A percentile compares a stretch with the other conserved stretches of the same genome.
Conservation (phyloP, 2,888 invertebrate genomes). For the Gymnosoma rotundatum region DNA sequence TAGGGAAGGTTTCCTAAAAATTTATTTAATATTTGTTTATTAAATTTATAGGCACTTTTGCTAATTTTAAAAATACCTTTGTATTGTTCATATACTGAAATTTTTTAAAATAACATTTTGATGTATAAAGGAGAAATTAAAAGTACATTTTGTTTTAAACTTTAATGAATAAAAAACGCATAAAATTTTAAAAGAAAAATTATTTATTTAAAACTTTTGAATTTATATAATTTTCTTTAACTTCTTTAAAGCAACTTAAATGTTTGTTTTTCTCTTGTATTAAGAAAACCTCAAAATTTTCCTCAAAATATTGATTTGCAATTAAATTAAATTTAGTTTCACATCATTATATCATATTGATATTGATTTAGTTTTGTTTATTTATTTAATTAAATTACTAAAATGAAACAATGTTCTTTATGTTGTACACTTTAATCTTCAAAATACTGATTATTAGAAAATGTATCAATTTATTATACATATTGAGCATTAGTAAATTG, state of each 20-base stretch:
- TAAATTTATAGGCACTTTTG: too few species aligned
- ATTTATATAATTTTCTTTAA: not conserved
- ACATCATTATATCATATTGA: conserved; percentile 1
- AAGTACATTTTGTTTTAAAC: too few species aligned
- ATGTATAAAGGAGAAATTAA: too few species aligned
- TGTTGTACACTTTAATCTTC: conserved; percentile 58
- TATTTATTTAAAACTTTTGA: not conserved
- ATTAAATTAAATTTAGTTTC: conserved; percentile 11
- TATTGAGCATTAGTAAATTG: conserved; percentile 31
- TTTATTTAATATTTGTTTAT: too few species aligned
- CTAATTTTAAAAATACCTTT: too few species aligned
- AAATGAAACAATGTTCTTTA: conserved; percentile 8
- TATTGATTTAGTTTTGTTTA: conserved; percentile 37
- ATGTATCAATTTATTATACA: conserved; percentile 38
- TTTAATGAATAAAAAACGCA: too few species aligned
- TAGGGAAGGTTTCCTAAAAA: too few species aligned
- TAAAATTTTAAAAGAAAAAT: not conserved
- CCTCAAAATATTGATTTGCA: conserved; percentile 9
- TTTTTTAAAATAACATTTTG: too few species aligned
- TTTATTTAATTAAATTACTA: conserved; percentile 57
- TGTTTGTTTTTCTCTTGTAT: not conserved
- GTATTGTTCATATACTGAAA: too few species aligned
- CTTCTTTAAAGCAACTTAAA: too few species aligned
- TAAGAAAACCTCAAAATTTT: not conserved
- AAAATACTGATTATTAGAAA: conserved; percentile 73